Base-by-base conservation (phyloP, 2,888 invertebrate species). In the Cremastinae sp. region DNA sequence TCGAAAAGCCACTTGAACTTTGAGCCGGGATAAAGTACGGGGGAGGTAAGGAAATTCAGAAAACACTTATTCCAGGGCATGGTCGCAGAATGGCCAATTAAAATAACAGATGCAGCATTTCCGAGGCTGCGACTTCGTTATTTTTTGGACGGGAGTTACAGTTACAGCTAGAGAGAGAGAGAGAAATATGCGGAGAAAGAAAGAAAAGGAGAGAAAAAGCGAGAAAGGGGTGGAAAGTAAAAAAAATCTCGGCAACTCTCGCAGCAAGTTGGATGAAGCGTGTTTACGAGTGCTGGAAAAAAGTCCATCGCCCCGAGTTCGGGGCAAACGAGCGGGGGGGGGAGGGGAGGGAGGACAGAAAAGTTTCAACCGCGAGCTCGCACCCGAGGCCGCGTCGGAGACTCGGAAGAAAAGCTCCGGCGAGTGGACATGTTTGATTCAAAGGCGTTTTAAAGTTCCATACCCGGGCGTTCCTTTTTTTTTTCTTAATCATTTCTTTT, bases 391-490 rank as follows among this genome's bases (percentile, higher is more conserved):
- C n/a, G 49, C n/a, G n/a, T n/a, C n/a, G n/a, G n/a, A n/a, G n/a
- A 56, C 43, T 58, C 14, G 43, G 28, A 53, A 36, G 9, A 58
- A 68, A 58, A 68, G 49, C 54, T 45, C 20, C 18, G 38, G 36
- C 43, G 34, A 45, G 70, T 53, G 8, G 43, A 54, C 62, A 70
- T n/a, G n/a, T 70, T 51, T 16, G 41, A 51, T 34, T 51, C 69
- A 70, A n/a, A n/a, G n/a, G 14, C 61, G 54, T 54, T 70, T 70
- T 28, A 45, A 54, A 70, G 54, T 53, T 70, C 61, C 28, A 5
- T 62, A 62, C 36, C 43, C 43, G 34, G 2, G 54, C 16, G n/a
- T n/a, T 54, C n/a, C 36, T 36, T 34, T 7, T 12, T 54, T 36
- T 14, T 16, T 9, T 16, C 16, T 47, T 16, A 8, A 9, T 18